Percentiles rank a stretch among this genome's conserved stretches.
phyloP scores from a whole-genome alignment of 2,797 vertebrate genomes.

The Alosa sapidissima region DNA sequence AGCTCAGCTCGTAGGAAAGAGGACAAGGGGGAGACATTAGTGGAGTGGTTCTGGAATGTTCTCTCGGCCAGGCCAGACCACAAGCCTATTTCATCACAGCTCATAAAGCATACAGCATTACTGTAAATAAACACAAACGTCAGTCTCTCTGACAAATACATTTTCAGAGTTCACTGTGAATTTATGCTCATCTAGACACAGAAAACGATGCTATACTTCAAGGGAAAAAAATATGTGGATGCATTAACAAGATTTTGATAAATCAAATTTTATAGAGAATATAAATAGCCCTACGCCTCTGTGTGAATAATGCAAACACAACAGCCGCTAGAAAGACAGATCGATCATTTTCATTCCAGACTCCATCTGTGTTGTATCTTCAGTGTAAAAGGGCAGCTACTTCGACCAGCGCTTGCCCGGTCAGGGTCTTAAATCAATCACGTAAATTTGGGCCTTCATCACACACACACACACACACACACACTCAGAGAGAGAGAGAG shows the following conservation, averaged over 20 bases:
- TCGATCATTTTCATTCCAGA: background rate
- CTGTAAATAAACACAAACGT: constrained; percentile 35
- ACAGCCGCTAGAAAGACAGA: background rate
- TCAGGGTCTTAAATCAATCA: constrained; percentile 77
- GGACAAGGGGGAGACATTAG: constrained; percentile 73
- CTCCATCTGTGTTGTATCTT: constrained; percentile 54
- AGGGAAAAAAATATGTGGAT: background rate
- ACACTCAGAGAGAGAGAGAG: background rate
- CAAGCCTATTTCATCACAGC: constrained; percentile 70
- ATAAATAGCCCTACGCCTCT: background rate
- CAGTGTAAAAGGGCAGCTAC: constrained; percentile 57
- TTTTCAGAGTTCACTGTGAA: background rate
- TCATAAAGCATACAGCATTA: constrained; percentile 66
- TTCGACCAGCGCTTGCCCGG: constrained; percentile 66
- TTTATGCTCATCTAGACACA: background rate
- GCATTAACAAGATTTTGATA: background rate
- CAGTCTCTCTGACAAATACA: constrained; percentile 23
- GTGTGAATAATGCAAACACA: constrained; percentile 2
- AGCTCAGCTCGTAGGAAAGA: constrained; percentile 25
- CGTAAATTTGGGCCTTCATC: constrained; percentile 75
- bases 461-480: background rate
- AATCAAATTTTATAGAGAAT: constrained; percentile 6
- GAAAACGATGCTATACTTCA: background rate
- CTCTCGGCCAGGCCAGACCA: constrained; percentile 57
- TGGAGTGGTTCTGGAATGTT: constrained; percentile 71